Conservation (phyloP, 2,113 vertebrate species). For the Amphiprion percula region DNA sequence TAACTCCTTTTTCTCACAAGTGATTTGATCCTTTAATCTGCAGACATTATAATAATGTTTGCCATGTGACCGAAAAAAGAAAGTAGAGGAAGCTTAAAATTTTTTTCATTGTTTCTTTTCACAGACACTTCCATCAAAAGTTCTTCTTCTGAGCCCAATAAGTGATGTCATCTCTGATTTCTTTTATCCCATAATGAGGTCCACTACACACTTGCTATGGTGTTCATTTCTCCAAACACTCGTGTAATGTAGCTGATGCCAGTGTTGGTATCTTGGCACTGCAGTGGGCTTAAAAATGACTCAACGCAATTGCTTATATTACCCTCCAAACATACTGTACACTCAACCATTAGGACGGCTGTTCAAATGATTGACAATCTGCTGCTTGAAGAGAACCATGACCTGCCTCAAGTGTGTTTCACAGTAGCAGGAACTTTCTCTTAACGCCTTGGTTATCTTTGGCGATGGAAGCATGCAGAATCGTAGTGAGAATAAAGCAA, state of each 20-base stretch:
- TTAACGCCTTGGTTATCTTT: constrained; percentile 15
- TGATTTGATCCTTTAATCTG: background rate
- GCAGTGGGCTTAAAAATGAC: background rate
- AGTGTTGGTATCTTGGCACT: constrained; percentile 8
- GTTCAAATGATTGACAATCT: constrained; percentile 22
- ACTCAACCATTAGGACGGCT: background rate
- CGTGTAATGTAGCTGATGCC: constrained; percentile 6
- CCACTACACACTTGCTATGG: constrained; percentile 1
- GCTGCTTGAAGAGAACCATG: constrained; percentile 25
- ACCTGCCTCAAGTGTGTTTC: constrained; percentile 2
- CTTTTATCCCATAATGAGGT: constrained; percentile 23
- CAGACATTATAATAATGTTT: background rate
- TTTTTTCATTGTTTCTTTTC: constrained; percentile 5
- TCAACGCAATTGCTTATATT: constrained; percentile 3
- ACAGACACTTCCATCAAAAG: constrained; percentile 22
- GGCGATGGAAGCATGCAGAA: constrained; percentile 10
- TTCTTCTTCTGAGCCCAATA: constrained; percentile 23
- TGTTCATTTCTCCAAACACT: constrained; percentile 4
- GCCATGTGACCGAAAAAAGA: background rate
- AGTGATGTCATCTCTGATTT: constrained; percentile 34
- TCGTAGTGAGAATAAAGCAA: constrained; percentile 3
- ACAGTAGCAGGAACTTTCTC: constrained; percentile 32
- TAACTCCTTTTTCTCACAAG: background rate
- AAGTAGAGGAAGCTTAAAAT: background rate
- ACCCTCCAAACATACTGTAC: constrained; percentile 2